A percentile compares a stretch with the other conserved stretches of the same genome.
Conservation (phyloP, 2,888 invertebrate genomes). For the Platerodrilus igneus region DNA sequence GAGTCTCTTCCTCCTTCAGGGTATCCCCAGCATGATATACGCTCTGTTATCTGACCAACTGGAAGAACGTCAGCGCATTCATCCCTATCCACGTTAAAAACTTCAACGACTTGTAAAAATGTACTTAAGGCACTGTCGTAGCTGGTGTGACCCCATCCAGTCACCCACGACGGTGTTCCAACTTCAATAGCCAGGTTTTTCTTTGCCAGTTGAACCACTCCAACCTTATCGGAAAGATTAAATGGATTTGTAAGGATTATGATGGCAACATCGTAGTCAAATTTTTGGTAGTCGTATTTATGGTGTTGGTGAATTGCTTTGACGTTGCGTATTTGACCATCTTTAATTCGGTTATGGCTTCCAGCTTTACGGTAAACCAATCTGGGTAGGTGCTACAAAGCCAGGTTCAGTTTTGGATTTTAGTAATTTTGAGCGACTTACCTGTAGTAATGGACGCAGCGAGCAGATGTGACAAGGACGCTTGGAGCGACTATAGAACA, state of each 20-base stretch:
- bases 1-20: conserved; percentile 2
- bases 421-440: too few relatives aligned
- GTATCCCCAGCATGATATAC: conserved; percentile 3
- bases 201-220: neutral
- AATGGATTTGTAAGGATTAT: too few relatives aligned
- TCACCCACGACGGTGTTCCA: neutral
- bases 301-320: too few relatives aligned
- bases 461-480: too few relatives aligned
- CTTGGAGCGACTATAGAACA: too few relatives aligned
- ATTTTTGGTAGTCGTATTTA: conserved; percentile 26
- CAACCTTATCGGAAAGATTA: too few relatives aligned
- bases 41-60: neutral
- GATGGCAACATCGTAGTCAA: conserved; percentile 38
- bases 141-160: conserved; percentile 1
- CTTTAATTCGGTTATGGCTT: too few relatives aligned
- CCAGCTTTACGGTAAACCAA: too few relatives aligned
- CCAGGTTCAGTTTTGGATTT: too few relatives aligned
- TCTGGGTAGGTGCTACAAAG: too few relatives aligned
- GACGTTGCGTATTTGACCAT: too few relatives aligned
- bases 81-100: conserved; percentile 8
- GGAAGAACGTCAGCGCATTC: conserved; percentile 8
- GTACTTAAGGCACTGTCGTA: neutral
- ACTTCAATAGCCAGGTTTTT: neutral
- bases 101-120: neutral
- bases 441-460: too few relatives aligned